phyloP scores from a whole-genome alignment of 2,113 vertebrate genomes.

The Urocolius indicus region DNA sequence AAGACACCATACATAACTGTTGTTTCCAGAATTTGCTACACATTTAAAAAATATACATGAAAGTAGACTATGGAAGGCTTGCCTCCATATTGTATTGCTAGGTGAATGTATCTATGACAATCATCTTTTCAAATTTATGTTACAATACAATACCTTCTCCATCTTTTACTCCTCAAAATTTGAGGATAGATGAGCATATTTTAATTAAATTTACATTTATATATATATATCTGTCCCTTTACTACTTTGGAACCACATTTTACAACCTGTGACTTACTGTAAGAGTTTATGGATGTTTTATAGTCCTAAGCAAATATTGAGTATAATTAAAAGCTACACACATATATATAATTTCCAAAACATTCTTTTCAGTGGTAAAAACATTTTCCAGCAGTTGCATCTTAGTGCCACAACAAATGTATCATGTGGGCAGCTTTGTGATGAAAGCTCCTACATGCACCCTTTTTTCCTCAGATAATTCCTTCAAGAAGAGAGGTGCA shows the following conservation, averaged over 20 bases:
- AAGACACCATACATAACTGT: neutral
- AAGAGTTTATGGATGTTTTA: neutral
- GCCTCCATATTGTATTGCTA: neutral
- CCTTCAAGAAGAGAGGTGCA: neutral
- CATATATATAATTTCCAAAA: neutral
- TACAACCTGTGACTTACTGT: neutral
- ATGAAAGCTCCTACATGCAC: neutral
- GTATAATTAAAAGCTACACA: neutral
- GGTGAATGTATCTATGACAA: neutral
- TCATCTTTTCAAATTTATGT: neutral
- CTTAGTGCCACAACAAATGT: neutral
- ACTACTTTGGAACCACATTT: neutral
- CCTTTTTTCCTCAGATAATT: neutral
- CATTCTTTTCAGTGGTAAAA: neutral
- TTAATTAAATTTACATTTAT: neutral
- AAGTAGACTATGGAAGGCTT: neutral
- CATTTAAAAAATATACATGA: neutral
- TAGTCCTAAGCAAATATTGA: neutral
- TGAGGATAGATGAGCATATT: neutral
- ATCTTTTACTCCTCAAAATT: neutral
- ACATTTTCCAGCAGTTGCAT: neutral
- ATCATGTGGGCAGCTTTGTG: neutral
- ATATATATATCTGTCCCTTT: neutral
- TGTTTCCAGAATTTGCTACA: constrained; percentile 28
- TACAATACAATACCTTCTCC: neutral